Conservation (phyloP, 2,888 invertebrate genomes). For the Caradrina kadenii region DNA sequence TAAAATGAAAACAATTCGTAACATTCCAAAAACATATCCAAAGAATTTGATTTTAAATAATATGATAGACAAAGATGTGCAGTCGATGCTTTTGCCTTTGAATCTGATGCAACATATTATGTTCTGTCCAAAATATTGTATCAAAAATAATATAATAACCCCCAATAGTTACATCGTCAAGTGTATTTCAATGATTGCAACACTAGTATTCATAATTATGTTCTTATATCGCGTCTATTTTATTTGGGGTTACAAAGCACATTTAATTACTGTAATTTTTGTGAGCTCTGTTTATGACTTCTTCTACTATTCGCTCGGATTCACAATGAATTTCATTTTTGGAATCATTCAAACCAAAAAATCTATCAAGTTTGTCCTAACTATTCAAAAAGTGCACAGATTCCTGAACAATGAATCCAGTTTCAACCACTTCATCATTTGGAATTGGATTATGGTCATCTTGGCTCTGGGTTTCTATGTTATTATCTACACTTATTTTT, state of each 20-base stretch:
- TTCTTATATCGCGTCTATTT: background rate
- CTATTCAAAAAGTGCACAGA: conserved; percentile 25
- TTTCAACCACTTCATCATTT: background rate
- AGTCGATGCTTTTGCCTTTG: conserved; percentile 39
- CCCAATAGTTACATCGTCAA: conserved; percentile 16
- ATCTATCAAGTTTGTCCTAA: background rate
- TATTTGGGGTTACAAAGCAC: background rate
- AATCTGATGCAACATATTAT: conserved; percentile 44
- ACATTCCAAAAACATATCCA: background rate
- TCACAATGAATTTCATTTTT: background rate
- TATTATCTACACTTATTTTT: background rate
- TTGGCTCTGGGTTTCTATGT: background rate
- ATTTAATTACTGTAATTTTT: background rate
- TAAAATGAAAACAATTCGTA: background rate
- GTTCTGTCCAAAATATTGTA: conserved; percentile 34
- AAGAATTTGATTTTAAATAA: background rate
- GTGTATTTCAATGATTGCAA: conserved; percentile 17
- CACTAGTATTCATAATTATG: background rate
- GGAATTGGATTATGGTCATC: conserved; percentile 31
- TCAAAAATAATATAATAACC: conserved; percentile 24
- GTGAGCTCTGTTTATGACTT: background rate
- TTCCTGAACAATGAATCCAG: conserved; percentile 4
- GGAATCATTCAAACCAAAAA: background rate
- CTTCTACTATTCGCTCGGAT: background rate
- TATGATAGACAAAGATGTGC: conserved; percentile 32